phyloP scores from a whole-genome alignment of 2,113 vertebrate species.

The Tragelaphus imberbis region DNA sequence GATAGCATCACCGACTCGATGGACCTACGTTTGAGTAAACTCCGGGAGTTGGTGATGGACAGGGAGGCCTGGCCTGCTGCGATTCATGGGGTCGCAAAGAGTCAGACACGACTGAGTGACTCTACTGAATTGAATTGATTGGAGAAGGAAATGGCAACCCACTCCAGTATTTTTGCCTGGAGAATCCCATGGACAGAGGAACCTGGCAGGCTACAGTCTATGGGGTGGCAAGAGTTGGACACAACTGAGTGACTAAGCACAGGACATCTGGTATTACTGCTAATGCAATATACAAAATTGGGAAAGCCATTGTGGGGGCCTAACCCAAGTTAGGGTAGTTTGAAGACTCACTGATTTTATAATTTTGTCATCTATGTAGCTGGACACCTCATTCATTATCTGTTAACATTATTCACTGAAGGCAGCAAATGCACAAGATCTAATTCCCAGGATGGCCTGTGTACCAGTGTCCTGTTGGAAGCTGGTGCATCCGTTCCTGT shows the following conservation, averaged over 20 bases:
- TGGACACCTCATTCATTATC: neutral
- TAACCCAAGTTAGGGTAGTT: neutral
- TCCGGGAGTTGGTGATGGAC: too few species aligned
- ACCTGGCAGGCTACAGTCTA: neutral
- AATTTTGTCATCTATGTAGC: neutral
- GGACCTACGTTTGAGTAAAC: too few species aligned
- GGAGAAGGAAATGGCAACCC: neutral
- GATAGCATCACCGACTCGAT: too few species aligned
- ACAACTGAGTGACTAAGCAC: neutral
- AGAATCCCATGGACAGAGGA: neutral
- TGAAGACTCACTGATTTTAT: neutral
- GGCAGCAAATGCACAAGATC: neutral
- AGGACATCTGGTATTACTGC: neutral
- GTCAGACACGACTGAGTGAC: too few species aligned
- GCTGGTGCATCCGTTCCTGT: too few species aligned
- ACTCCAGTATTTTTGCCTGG: neutral
- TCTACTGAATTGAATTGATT: neutral
- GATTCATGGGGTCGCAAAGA: too few species aligned
- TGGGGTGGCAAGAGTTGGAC: neutral
- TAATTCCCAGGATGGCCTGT: neutral
- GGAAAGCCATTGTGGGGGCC: neutral
- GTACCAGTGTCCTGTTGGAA: neutral
- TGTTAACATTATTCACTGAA: neutral
- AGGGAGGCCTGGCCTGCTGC: too few species aligned
- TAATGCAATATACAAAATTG: neutral